These are phyloP conservation scores for Daphoenositta chrysoptera DNA, from an alignment of 2,113 vertebrate species.

Conservation along the genomic window DNA sequence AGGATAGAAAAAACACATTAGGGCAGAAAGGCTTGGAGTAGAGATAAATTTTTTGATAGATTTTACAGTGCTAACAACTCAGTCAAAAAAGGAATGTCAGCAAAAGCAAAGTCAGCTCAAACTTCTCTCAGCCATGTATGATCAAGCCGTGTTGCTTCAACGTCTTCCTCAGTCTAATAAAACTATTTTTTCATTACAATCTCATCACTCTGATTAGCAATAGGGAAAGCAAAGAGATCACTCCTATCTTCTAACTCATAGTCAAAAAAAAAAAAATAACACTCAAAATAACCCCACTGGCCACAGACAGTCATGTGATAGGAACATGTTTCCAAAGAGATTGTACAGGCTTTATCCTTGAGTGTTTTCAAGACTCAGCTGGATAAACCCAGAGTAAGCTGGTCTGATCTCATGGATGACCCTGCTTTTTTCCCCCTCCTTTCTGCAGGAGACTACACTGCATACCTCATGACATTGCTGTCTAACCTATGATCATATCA, in stretches of 20 bases:
- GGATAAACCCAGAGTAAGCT: not conserved
- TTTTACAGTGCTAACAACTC: fast-evolving
- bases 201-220: not conserved
- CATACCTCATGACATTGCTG: not conserved
- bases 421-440: not conserved
- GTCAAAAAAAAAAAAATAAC: not conserved
- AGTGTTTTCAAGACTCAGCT: not conserved
- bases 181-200: not conserved
- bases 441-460: not conserved
- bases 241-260: not conserved
- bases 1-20: not conserved
- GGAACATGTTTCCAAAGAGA: not conserved
- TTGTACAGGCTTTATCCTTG: not conserved
- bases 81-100: not conserved
- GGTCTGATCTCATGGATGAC: not conserved
- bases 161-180: not conserved
- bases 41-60: not conserved
- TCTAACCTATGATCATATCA: not conserved
- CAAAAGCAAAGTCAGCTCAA: not conserved
- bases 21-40: not conserved
- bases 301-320: not conserved
- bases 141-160: not conserved
- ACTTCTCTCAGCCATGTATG: not conserved
- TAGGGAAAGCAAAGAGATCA: not conserved
- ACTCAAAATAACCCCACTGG: not conserved